phyloP scores from a whole-genome alignment of 2,797 vertebrate species.

The Gephyroberyx darwinii region DNA sequence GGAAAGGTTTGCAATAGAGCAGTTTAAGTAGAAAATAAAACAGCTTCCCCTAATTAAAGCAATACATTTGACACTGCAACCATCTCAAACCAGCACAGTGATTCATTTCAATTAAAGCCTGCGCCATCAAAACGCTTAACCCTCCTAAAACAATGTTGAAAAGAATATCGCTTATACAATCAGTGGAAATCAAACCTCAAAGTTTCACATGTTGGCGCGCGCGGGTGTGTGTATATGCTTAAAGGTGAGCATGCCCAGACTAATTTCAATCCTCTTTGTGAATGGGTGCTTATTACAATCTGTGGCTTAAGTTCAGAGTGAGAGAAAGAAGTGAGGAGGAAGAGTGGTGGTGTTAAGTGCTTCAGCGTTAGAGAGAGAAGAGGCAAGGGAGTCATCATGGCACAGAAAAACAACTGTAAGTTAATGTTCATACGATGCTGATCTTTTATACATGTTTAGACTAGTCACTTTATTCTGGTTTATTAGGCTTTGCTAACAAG shows the following conservation, averaged over 20 bases:
- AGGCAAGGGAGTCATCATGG: slow-evolving; percentile 67
- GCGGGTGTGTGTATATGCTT: slow-evolving; percentile 3
- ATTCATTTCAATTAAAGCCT: slow-evolving; percentile 50
- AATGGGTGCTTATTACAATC: slow-evolving; percentile 70
- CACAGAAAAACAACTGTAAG: slow-evolving; percentile 74
- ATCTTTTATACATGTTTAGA: slow-evolving; percentile 16
- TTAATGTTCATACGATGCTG: slow-evolving; percentile 44
- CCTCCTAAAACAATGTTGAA: neutral
- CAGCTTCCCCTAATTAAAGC: slow-evolving; percentile 38
- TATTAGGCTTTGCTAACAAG: slow-evolving; percentile 44
- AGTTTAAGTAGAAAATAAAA: slow-evolving; percentile 40
- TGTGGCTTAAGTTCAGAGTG: slow-evolving; percentile 61
- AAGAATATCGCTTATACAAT: slow-evolving; percentile 1
- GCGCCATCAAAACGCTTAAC: slow-evolving; percentile 17
- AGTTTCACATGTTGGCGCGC: slow-evolving; percentile 16
- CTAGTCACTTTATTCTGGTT: slow-evolving; percentile 1
- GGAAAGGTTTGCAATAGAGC: slow-evolving; percentile 49
- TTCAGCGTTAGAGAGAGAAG: slow-evolving; percentile 49
- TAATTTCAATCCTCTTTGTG: slow-evolving; percentile 64
- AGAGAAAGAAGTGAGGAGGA: slow-evolving; percentile 29
- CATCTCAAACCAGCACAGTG: neutral
- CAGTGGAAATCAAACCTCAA: slow-evolving; percentile 6
- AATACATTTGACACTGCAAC: slow-evolving; percentile 8
- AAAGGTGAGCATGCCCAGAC: slow-evolving; percentile 66
- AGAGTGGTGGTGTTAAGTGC: slow-evolving; percentile 42